A percentile compares a stretch with the other conserved stretches of the same genome.
Conservation (phyloP, 2,888 invertebrate genomes). For the Trichopoda pennipes region DNA sequence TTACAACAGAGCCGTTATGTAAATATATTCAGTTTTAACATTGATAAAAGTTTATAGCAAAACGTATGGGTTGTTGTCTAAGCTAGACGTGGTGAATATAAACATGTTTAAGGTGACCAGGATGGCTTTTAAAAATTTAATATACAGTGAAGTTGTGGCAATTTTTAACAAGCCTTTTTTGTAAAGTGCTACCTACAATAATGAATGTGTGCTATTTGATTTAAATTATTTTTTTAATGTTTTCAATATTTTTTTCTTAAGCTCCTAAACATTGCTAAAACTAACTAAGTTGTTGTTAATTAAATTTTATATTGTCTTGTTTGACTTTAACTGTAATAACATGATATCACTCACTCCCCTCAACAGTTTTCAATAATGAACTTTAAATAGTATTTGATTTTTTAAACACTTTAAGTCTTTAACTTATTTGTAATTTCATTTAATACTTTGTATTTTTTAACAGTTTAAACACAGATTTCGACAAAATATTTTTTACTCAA, state of each 20-base stretch:
- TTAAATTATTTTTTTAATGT: neutral
- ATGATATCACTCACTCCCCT: neutral
- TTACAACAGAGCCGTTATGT: neutral
- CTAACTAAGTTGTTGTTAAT: too few species aligned
- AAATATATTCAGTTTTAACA: neutral
- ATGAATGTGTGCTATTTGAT: neutral
- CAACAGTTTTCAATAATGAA: too few species aligned
- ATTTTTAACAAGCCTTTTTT: neutral
- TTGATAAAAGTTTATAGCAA: neutral
- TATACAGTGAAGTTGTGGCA: neutral
- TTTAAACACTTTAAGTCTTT: too few species aligned
- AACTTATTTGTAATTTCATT: too few species aligned
- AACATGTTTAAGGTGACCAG: slow-evolving; percentile 4
- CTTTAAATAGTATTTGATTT: neutral
- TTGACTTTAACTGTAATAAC: neutral
- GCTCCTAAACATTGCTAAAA: too few species aligned
- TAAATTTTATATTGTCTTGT: neutral
- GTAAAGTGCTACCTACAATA: neutral
- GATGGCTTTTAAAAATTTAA: neutral
- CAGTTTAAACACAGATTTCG: neutral
- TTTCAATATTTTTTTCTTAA: neutral
- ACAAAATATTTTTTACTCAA: slow-evolving; percentile 17
- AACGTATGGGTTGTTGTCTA: slow-evolving; percentile 19
- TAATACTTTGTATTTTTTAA: neutral
- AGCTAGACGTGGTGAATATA: slow-evolving; percentile 44